Conservation (phyloP, 92 coral and sea anemone genomes). For the Meandrina meandrites region DNA sequence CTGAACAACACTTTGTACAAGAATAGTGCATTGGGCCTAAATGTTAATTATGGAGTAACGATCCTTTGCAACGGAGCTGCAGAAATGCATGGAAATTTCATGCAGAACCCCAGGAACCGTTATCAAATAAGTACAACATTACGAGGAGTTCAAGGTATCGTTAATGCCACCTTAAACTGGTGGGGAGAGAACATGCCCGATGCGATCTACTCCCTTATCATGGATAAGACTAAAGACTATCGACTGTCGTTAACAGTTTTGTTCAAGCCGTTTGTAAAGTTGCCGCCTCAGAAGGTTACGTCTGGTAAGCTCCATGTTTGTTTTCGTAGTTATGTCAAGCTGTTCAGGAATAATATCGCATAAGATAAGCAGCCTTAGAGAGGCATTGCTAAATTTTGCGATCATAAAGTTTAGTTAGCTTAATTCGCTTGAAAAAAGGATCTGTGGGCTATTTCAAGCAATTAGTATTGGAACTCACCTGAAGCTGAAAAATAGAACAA, state of each 20-base stretch:
- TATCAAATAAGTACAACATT: conserved; percentile 41
- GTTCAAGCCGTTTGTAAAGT: conserved; percentile 41
- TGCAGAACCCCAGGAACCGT: conserved; percentile 55
- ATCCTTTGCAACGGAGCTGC: conserved; percentile 36
- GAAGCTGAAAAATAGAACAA: too few species aligned
- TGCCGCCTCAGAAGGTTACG: conserved; percentile 20
- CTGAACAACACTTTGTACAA: conserved; percentile 13
- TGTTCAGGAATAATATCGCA: too few species aligned
- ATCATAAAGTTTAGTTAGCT: too few species aligned
- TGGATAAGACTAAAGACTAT: conserved; percentile 38
- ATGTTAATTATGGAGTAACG: conserved; percentile 31
- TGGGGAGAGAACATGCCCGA: conserved; percentile 46
- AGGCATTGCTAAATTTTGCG: too few species aligned
- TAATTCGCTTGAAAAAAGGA: too few species aligned
- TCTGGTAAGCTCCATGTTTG: conserved; percentile 38
- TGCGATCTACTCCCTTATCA: conserved; percentile 32
- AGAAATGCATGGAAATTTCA: conserved; percentile 35
- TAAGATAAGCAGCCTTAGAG: too few species aligned
- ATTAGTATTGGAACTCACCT: too few species aligned
- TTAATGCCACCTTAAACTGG: conserved; percentile 62
- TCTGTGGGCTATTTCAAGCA: too few species aligned
- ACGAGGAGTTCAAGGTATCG: conserved; percentile 16
- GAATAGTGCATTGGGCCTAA: conserved; percentile 22
- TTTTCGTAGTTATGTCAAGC: neutral
- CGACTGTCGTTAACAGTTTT: conserved; percentile 50